Evolutionary conservation across 2,888 invertebrate genomes (phyloP).

Genomic region (Criorhina ranunculi): DNA sequence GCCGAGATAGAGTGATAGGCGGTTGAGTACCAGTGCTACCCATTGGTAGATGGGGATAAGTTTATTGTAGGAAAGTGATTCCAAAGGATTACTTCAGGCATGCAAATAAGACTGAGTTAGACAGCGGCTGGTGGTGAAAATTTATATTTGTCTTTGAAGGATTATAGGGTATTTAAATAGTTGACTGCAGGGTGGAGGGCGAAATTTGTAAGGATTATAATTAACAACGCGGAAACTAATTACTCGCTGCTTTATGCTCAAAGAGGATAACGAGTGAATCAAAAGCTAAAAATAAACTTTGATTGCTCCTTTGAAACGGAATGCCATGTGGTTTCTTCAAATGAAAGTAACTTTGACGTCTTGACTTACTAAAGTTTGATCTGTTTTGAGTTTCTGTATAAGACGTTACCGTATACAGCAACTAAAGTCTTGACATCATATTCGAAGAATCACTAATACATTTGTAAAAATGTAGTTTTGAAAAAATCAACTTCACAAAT

Average conservation of each 20-base stretch:
- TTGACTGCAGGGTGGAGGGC: constrained; percentile 24
- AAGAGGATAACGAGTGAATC: neutral
- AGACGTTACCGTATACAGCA: too few species aligned
- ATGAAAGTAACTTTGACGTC: too few species aligned
- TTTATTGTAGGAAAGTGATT: constrained; percentile 17
- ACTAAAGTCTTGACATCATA: too few species aligned
- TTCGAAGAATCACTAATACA: too few species aligned
- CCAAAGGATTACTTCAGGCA: constrained; percentile 1
- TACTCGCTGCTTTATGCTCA: constrained; percentile 1
- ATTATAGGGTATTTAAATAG: constrained; percentile 41
- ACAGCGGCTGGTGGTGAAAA: constrained; percentile 4
- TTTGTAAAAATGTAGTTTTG: too few species aligned
- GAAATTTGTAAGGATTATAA: constrained; percentile 42
- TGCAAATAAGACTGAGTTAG: neutral
- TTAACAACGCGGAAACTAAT: constrained; percentile 35
- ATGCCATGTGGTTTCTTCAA: too few species aligned
- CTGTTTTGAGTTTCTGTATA: too few species aligned
- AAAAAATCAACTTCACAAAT: too few species aligned
- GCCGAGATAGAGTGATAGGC: neutral
- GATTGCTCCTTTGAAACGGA: neutral
- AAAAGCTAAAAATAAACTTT: neutral
- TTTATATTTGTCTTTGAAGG: constrained; percentile 38
- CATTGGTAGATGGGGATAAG: neutral
- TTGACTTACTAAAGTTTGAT: too few species aligned
- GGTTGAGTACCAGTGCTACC: too few species aligned